Percentiles rank a stretch among this genome's conserved stretches.
Evolutionary conservation across 2,113 vertebrate species (phyloP).

Genomic region (Oreochromis tanganicae): DNA sequence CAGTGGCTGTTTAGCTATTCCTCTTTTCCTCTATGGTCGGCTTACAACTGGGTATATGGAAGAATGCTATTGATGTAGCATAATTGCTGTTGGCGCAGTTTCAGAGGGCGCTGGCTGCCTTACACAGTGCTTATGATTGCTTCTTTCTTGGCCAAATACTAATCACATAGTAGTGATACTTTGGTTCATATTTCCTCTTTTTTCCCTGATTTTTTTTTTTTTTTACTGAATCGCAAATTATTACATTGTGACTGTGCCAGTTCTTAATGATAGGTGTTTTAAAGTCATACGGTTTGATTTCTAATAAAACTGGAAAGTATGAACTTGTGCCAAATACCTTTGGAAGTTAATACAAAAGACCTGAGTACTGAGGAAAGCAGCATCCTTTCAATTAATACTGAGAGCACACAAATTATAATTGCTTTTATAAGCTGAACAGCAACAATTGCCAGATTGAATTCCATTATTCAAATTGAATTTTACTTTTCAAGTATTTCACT

Average conservation of each 20-base stretch:
- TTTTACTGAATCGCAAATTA: background rate
- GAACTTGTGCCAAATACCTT: background rate
- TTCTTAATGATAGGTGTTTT: background rate
- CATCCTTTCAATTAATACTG: background rate
- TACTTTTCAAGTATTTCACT: background rate
- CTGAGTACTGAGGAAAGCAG: background rate
- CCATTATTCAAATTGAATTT: background rate
- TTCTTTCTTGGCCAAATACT: background rate
- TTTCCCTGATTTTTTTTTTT: rapidly evolving
- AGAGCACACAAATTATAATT: background rate
- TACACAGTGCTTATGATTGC: background rate
- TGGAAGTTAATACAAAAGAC: background rate
- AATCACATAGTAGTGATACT: background rate
- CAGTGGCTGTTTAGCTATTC: background rate
- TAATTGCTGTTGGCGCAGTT: background rate
- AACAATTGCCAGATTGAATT: background rate
- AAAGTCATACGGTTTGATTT: background rate
- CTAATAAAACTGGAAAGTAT: background rate
- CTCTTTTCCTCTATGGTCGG: background rate
- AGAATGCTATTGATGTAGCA: background rate
- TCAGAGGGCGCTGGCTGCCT: background rate
- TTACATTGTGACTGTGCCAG: background rate
- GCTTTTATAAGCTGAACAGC: background rate
- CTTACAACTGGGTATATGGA: background rate
- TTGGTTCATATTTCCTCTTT: background rate